These are phyloP conservation scores for Sesamia nonagrioides DNA, from an alignment of 1,140 invertebrate species.

Conservation along the genomic window DNA sequence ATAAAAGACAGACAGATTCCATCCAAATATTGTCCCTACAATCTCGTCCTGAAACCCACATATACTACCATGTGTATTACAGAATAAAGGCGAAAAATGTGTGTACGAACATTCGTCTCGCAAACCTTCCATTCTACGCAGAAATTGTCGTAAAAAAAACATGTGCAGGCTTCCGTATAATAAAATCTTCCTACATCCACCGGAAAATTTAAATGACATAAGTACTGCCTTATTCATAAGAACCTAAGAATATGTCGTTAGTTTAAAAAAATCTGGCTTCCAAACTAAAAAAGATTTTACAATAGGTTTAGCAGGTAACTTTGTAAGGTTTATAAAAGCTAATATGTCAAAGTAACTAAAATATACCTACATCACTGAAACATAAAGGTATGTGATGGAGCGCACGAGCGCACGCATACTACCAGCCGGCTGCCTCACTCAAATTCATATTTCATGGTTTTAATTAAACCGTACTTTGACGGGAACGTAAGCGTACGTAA, in stretches of 20 bases:
- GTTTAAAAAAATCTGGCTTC: neutral
- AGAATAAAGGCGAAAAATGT: constrained; percentile 36
- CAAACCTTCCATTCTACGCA: constrained; percentile 20
- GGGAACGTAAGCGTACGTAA: constrained; percentile 6
- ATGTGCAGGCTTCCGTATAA: constrained; percentile 16
- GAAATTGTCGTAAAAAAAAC: constrained; percentile 35
- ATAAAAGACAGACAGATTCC: constrained; percentile 1
- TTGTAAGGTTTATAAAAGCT: neutral
- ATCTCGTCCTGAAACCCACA: neutral
- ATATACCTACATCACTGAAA: neutral
- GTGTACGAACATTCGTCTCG: neutral
- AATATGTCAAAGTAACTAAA: constrained; percentile 4
- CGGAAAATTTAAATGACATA: constrained; percentile 15
- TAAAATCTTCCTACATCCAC: constrained; percentile 11
- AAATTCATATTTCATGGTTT: constrained; percentile 31
- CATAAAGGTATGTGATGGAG: constrained; percentile 5
- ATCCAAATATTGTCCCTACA: constrained; percentile 13
- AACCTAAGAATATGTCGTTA: constrained; percentile 23
- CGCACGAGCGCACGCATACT: neutral
- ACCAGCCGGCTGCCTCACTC: constrained; percentile 6
- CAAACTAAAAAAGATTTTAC: neutral
- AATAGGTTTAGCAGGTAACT: neutral
- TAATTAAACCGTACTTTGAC: constrained; percentile 43
- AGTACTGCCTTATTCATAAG: constrained; percentile 35
- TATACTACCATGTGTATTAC: constrained; percentile 11